These are phyloP conservation scores for Hedya salicella DNA, from an alignment of 2,888 invertebrate genomes.

Conservation along the genomic window DNA sequence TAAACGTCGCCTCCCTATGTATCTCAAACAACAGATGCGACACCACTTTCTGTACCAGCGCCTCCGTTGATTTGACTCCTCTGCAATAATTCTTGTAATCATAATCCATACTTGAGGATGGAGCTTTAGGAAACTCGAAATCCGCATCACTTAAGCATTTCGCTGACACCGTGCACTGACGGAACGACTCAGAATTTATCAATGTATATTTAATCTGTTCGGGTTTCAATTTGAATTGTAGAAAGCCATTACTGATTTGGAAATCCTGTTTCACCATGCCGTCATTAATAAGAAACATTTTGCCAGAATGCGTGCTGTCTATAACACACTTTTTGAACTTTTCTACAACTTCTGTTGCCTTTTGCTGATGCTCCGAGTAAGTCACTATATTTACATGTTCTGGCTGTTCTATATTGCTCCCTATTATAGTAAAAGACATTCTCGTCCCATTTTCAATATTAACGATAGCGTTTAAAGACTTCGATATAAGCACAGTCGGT, in stretches of 20 bases:
- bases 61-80: constrained; percentile 80
- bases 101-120: constrained; percentile 64
- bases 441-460: constrained; percentile 84
- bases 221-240: constrained; percentile 77
- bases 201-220: constrained; percentile 77
- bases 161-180: constrained; percentile 77
- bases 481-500: constrained; percentile 82
- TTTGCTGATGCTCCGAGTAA: constrained; percentile 66
- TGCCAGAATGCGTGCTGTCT: constrained; percentile 74
- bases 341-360: constrained; percentile 69
- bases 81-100: constrained; percentile 77
- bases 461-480: constrained; percentile 82
- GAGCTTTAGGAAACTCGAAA: constrained; percentile 59
- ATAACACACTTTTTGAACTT: constrained; percentile 82
- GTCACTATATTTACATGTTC: constrained; percentile 82
- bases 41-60: constrained; percentile 65
- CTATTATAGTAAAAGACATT: constrained; percentile 78
- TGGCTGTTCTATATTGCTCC: constrained; percentile 66
- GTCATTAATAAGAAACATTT: constrained; percentile 84
- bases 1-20: constrained; percentile 72
- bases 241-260: constrained; percentile 66
- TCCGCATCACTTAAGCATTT: constrained; percentile 67
- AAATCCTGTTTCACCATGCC: constrained; percentile 76
- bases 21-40: constrained; percentile 74
- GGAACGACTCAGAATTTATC: constrained; percentile 80